phyloP scores from a whole-genome alignment of 2,888 invertebrate species.

The Sarcophaga rosellei region DNA sequence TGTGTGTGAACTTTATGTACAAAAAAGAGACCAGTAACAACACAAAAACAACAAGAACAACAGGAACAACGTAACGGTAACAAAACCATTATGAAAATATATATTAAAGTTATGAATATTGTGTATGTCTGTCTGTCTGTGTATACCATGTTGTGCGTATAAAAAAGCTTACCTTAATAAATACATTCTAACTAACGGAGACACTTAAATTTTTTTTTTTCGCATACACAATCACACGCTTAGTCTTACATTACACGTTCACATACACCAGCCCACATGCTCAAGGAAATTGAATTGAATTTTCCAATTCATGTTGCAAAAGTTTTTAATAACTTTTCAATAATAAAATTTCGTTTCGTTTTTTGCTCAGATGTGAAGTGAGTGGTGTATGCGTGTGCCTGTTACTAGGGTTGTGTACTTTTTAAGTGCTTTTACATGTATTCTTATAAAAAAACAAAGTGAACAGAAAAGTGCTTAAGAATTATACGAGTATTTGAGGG shows the following conservation, averaged over 20 bases:
- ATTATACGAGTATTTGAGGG: slow-evolving; percentile 5
- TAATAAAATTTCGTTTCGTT: slow-evolving; percentile 53
- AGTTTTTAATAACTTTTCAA: slow-evolving; percentile 68
- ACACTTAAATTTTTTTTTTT: background rate
- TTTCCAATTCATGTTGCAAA: slow-evolving; percentile 65
- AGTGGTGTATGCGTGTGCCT: slow-evolving; percentile 27
- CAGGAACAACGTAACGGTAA: background rate
- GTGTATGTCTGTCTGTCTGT: background rate
- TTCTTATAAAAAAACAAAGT: slow-evolving; percentile 1
- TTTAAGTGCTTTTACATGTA: slow-evolving; percentile 64
- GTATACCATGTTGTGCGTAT: too few species aligned
- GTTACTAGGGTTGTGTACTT: slow-evolving; percentile 13
- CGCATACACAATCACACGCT: background rate
- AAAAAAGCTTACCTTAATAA: slow-evolving; percentile 17
- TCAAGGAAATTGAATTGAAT: slow-evolving; percentile 55
- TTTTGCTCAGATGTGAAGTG: background rate
- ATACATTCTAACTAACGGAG: background rate
- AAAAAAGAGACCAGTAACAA: background rate
- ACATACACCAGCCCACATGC: background rate
- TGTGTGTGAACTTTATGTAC: slow-evolving; percentile 14
- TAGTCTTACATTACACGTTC: too few species aligned
- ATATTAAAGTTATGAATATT: slow-evolving; percentile 29
- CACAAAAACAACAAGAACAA: background rate
- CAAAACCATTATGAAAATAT: slow-evolving; percentile 16
- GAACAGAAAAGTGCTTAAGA: slow-evolving; percentile 24